Percentiles rank a stretch among this genome's conserved stretches.
phyloP scores from a whole-genome alignment of 2,797 vertebrate species.

The Labeo calbasu region DNA sequence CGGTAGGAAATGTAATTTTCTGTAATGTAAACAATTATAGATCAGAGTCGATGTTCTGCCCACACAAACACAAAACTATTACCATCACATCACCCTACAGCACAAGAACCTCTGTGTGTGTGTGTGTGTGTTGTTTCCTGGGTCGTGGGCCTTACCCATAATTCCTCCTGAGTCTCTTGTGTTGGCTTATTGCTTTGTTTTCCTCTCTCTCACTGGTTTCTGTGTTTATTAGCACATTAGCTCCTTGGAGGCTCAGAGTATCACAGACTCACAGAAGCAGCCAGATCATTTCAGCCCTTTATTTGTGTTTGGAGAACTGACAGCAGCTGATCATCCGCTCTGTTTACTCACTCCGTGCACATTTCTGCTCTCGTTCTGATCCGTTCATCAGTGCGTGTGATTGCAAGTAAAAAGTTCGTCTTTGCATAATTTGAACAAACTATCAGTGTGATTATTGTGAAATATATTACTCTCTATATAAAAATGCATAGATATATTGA shows the following conservation, averaged over 20 bases:
- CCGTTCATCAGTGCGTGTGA: background rate
- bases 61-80: slow-evolving; percentile 26
- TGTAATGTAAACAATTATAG: slow-evolving; percentile 27
- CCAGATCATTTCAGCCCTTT: slow-evolving; percentile 23
- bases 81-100: background rate
- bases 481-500: background rate
- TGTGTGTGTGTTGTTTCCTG: background rate
- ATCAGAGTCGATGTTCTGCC: background rate
- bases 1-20: background rate
- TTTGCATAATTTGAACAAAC: background rate
- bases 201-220: background rate
- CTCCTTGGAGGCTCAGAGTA: slow-evolving; percentile 41
- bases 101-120: background rate
- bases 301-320: slow-evolving; percentile 19
- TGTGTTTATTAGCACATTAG: slow-evolving; percentile 26
- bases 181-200: slow-evolving; percentile 16
- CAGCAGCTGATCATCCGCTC: slow-evolving; percentile 7
- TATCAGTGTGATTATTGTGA: background rate
- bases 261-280: background rate
- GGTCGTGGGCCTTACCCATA: background rate
- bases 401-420: background rate
- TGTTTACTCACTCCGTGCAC: background rate
- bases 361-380: background rate
- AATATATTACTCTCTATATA: background rate
- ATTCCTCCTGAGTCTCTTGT: background rate